Percentiles rank a stretch among this genome's conserved stretches.
Conservation (phyloP, 2,113 vertebrate genomes). For the Actinemys pallida region DNA sequence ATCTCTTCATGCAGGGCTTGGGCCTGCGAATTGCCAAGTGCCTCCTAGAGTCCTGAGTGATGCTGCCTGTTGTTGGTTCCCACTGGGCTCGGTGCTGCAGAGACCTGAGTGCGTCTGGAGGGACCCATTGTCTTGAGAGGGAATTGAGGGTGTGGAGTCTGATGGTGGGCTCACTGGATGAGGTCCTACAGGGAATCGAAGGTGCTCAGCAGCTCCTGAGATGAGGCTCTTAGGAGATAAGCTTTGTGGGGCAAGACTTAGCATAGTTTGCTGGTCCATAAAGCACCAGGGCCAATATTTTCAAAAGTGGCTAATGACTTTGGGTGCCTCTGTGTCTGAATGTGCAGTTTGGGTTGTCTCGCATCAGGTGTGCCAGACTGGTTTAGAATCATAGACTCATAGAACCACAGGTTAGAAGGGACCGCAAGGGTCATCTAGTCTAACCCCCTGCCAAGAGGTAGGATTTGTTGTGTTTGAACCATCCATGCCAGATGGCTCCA, state of each 20-base stretch:
- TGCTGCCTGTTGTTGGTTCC: background rate
- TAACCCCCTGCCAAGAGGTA: too few relatives aligned
- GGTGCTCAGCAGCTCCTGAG: background rate
- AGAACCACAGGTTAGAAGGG: too few relatives aligned
- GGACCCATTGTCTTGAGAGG: background rate
- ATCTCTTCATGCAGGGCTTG: too few relatives aligned
- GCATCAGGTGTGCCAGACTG: too few relatives aligned
- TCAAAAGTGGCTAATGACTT: background rate
- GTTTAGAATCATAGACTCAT: too few relatives aligned
- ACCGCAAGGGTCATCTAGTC: too few relatives aligned
- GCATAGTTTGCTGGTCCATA: background rate
- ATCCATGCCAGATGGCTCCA: too few relatives aligned
- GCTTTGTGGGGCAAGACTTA: background rate
- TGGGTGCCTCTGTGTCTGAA: too few relatives aligned
- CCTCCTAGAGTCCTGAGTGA: background rate
- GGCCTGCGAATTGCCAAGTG: background rate
- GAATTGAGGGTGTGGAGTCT: background rate
- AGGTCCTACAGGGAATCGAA: background rate
- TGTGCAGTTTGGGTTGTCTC: too few relatives aligned
- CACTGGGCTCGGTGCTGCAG: background rate
- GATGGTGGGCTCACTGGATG: background rate
- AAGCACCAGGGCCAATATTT: background rate
- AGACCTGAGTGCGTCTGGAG: background rate
- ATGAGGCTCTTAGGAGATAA: background rate
- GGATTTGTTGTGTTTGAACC: too few relatives aligned